Base-by-base conservation (phyloP, 2,888 invertebrate species). In the Leucozona laternaria region DNA sequence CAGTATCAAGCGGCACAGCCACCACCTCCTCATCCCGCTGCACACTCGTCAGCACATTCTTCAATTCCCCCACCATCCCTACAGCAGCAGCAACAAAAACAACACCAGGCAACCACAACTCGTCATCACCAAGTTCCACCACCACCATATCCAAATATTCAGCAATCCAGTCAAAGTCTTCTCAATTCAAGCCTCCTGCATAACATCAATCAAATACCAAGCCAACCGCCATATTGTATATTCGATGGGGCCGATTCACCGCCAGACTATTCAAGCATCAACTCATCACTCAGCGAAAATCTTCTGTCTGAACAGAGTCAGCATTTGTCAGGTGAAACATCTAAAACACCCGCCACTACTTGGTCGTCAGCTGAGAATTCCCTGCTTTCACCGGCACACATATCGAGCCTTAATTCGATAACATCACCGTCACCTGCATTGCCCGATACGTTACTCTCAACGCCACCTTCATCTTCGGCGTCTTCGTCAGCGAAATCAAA, bases 381-480 rank as follows among this genome's bases (percentile, higher is more conserved):
- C 62, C 88, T 89, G 45, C 89, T 90, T 55, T 81, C 89, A 57
- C 78, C 90, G 22, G 89, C 92, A 64, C 90, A 91, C 86, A 87
- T 91, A 81, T 92, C 92, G 53, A 92, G 91, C 88, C 90, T 92
- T 78, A 92, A 92, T 89, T 92, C 92, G 88, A 92, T 92, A 88
- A 92, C 92, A 76, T 92, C 92, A 72, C 92, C 92, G 43, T 92
- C 92, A 20, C 91, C 92, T 88, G 91, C 92, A 88, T 92, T 92
- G 88, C 92, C 92, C 73, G 92, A 92, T 79, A 89, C 91, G 80
- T 88, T 92, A 78, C 88, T 92, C 58, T 92, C 92, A 58, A 92
- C 92, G 78, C 92, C 92, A 80, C 91, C 92, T 8, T 89, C 90
- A 75, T 58, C 73, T 76, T 89, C 89, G 66, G 79, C 86, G 28